Evolutionary conservation across 2,797 vertebrate species (phyloP).

Genomic region (Sebastes cheni): DNA sequence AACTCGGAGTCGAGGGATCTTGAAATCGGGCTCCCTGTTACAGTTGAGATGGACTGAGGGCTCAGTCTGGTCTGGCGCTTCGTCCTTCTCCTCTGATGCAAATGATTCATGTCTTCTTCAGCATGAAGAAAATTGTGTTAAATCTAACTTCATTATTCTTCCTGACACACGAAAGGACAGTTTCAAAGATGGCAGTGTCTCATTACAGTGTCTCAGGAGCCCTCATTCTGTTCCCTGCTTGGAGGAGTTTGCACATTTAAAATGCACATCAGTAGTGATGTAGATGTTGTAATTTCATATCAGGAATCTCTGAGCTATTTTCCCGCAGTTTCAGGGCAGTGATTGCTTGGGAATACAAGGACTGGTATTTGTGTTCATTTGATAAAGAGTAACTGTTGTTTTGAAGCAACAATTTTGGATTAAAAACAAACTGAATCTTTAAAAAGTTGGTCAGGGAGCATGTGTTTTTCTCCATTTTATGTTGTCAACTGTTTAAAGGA

Average conservation of each 20-base stretch:
- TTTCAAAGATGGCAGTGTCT: not conserved
- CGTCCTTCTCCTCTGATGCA: not conserved
- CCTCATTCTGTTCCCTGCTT: not conserved
- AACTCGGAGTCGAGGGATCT: slow-evolving; percentile 88
- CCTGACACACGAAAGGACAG: not conserved
- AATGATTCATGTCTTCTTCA: not conserved
- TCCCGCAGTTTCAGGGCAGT: not conserved
- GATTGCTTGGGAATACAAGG: slow-evolving; percentile 1
- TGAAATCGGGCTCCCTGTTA: slow-evolving; percentile 78
- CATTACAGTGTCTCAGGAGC: not conserved
- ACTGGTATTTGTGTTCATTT: slow-evolving; percentile 24
- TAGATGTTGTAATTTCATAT: not conserved
- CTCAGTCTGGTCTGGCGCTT: not conserved
- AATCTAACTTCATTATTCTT: not conserved
- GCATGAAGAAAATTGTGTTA: not conserved
- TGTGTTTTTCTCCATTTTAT: not conserved
- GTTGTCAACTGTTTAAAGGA: not conserved
- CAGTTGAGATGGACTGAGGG: slow-evolving; percentile 82
- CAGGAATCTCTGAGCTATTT: not conserved
- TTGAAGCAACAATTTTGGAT: slow-evolving; percentile 22
- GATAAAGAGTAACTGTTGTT: slow-evolving; percentile 13
- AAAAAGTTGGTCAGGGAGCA: not conserved
- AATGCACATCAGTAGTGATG: slow-evolving; percentile 16
- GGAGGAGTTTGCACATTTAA: slow-evolving; percentile 2
- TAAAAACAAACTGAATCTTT: slow-evolving; percentile 39